Base-by-base conservation (phyloP, 2,888 invertebrate genomes). In the Autographa pulchrina region DNA sequence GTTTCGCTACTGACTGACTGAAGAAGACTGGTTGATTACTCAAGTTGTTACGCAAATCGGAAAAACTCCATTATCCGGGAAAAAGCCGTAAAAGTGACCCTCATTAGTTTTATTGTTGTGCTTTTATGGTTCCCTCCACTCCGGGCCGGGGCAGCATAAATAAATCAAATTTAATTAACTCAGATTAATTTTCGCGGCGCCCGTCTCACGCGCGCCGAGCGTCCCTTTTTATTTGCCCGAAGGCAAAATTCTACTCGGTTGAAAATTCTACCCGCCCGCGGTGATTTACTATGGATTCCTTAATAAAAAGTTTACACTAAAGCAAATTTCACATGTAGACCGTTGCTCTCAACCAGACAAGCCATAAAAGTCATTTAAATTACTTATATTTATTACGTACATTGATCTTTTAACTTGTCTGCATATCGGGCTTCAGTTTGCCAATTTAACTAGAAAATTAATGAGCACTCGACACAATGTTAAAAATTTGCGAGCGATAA, bases 121-220 rank as follows among this genome's bases (percentile, higher is more conserved):
- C 93, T 94, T 93, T 95, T 93, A 93, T 88, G 91, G 92, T 88
- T 88, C 90, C 90, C 91, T 88, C 86, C 84, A 83, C 88, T 87
- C 88, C 78, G 83, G 85, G 86, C 88, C 88, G 85, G 90, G 87
- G 82, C 86, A 90, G 87, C 92, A 95, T 96, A 96, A 95, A 95
- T 96, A 96, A 96, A 94, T 95, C 92, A 95, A 95, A 95, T 94
- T 96, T 96, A 96, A 96, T 96, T 96, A 96, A 95, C 95, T 93
- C 91, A 93, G 94, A 96, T 96, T 96, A 95, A 95, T 96, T 95
- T 95, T 94, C 94, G 91, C 93, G 89, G 92, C 90, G 86, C 90
- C 89, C 90, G 87, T 90, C 85, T 86, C 86, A 74, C 88, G 88
- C 87, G 86, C 86, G 84, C 76, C 79, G 74, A 78, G 81, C 90